Evolutionary conservation across 2,888 invertebrate species (phyloP).

Genomic region (Amitus sp.): DNA sequence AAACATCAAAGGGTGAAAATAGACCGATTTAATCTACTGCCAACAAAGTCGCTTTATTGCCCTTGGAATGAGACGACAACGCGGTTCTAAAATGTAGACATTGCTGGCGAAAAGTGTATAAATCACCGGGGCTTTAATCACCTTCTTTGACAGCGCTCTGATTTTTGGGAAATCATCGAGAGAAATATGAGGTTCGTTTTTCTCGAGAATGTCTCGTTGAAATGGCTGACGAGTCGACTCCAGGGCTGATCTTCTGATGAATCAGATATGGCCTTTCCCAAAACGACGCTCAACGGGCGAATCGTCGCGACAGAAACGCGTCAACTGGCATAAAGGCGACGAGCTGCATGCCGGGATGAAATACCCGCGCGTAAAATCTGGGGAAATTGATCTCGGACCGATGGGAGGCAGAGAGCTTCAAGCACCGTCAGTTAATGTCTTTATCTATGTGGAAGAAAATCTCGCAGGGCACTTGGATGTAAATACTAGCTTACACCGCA

Average conservation of each 20-base stretch:
- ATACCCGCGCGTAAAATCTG: conserved; percentile 36
- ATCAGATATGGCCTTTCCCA: conserved; percentile 30
- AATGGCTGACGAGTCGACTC: conserved; percentile 31
- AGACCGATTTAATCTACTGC: neutral
- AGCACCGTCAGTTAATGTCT: conserved; percentile 36
- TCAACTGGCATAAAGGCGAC: conserved; percentile 30
- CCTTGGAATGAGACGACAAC: conserved; percentile 1
- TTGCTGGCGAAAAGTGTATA: neutral
- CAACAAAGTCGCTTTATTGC: conserved; percentile 1
- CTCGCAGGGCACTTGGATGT: conserved; percentile 33
- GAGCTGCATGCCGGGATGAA: conserved; percentile 30
- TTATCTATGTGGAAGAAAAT: conserved; percentile 38
- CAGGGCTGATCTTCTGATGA: conserved; percentile 30
- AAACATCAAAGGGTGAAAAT: too few species aligned
- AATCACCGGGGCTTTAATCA: neutral
- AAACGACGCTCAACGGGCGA: conserved; percentile 30
- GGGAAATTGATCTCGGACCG: conserved; percentile 32
- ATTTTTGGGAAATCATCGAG: neutral
- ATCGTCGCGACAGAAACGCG: conserved; percentile 35
- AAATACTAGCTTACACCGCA: conserved; percentile 36
- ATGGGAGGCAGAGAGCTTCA: conserved; percentile 32
- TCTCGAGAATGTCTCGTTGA: conserved; percentile 23
- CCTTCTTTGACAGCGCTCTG: neutral
- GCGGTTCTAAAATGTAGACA: conserved; percentile 7
- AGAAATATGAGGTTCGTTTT: conserved; percentile 12